Evolutionary conservation across 2,113 vertebrate species (phyloP).

Genomic region (Arizona elegans): DNA sequence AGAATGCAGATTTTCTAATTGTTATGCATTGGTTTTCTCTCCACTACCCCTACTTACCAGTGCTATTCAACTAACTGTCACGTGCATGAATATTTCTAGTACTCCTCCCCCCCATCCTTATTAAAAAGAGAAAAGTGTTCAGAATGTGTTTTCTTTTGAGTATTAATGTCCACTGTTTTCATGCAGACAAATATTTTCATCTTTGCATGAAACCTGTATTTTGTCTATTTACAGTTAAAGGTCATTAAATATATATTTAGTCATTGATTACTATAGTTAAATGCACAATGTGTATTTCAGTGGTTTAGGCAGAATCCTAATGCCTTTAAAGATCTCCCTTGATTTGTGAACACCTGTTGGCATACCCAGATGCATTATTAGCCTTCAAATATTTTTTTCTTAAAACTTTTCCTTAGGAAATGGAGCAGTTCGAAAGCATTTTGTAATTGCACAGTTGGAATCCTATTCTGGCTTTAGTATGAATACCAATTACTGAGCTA

Average conservation of each 20-base stretch:
- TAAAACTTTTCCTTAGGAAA: constrained; percentile 60
- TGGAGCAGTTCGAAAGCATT: constrained; percentile 56
- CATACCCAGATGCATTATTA: constrained; percentile 21
- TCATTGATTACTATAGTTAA: constrained; percentile 70
- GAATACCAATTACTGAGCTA: constrained; percentile 62
- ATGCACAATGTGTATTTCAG: constrained; percentile 28
- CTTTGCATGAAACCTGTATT: constrained; percentile 67
- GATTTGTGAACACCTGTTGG: constrained; percentile 49
- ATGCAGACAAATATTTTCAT: constrained; percentile 72
- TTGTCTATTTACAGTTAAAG: constrained; percentile 74
- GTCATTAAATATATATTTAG: constrained; percentile 75
- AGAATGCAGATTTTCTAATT: constrained; percentile 43
- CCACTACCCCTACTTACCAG: constrained; percentile 35
- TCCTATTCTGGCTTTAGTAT: constrained; percentile 55
- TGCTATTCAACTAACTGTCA: constrained; percentile 37
- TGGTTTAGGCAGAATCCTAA: constrained; percentile 7
- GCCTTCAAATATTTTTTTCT: constrained; percentile 43
- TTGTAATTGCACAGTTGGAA: constrained; percentile 51
- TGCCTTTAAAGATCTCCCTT: not conserved
- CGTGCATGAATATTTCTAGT: constrained; percentile 53
- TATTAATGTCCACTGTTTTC: constrained; percentile 68
- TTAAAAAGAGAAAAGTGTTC: constrained; percentile 64
- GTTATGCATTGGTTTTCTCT: constrained; percentile 61
- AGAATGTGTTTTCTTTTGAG: constrained; percentile 72
- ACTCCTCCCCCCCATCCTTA: constrained; percentile 55